These are phyloP conservation scores for Lacerta viridis DNA, from an alignment of 2,797 vertebrate species.

Conservation along the genomic window DNA sequence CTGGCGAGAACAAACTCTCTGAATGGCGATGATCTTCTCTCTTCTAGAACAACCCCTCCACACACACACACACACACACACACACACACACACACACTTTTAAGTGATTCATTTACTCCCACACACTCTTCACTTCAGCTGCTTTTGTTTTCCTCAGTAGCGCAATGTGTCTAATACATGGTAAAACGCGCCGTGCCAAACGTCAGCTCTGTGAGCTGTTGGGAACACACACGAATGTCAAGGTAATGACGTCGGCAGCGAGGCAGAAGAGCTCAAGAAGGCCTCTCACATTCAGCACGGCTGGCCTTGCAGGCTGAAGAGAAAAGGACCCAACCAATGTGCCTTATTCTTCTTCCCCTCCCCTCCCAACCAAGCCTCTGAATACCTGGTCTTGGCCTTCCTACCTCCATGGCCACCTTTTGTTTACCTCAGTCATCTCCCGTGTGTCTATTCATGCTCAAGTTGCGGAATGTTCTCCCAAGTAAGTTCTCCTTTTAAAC, in stretches of 20 bases:
- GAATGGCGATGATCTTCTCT: constrained; percentile 1
- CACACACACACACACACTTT: constrained; percentile 26
- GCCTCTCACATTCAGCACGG: constrained; percentile 3
- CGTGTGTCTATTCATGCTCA: constrained; percentile 42
- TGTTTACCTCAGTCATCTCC: neutral
- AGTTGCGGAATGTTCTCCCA: constrained; percentile 50
- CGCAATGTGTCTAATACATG: constrained; percentile 75
- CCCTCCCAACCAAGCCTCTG: neutral
- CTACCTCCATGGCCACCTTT: neutral
- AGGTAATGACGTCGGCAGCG: constrained; percentile 65
- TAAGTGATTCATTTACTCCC: constrained; percentile 76
- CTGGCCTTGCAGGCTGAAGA: constrained; percentile 52
- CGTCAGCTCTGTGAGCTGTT: constrained; percentile 59
- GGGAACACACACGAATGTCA: constrained; percentile 55
- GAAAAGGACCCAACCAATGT: neutral
- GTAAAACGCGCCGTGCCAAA: constrained; percentile 67
- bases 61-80: no score
- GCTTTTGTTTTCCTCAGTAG: constrained; percentile 77
- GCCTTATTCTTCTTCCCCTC: neutral
- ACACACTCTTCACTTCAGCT: constrained; percentile 75
- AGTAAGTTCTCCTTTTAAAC: neutral
- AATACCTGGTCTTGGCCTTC: constrained; percentile 1
- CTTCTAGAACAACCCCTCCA: constrained; percentile 1
- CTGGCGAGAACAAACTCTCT: constrained; percentile 46
- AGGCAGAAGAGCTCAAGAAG: neutral